These are phyloP conservation scores for Eugnorisma glareosa DNA, from an alignment of 2,888 invertebrate species.

Conservation along the genomic window DNA sequence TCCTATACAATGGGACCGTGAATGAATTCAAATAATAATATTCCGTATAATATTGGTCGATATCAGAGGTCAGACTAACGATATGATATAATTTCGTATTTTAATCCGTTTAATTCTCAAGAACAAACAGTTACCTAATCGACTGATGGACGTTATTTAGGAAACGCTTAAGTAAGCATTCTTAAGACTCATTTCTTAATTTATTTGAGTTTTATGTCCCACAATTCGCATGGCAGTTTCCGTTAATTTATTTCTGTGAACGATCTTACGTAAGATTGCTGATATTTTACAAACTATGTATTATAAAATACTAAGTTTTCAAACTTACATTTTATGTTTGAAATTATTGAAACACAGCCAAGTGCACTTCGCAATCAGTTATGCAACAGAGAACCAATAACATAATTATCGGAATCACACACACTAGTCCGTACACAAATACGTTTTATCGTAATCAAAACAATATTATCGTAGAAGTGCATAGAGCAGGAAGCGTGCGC, in stretches of 20 bases:
- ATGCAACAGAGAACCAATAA: constrained; percentile 59
- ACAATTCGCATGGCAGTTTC: not conserved
- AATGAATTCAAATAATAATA: constrained; percentile 17
- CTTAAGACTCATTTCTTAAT: constrained; percentile 1
- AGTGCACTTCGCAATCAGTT: constrained; percentile 56
- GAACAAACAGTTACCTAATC: constrained; percentile 34
- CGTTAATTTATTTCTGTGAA: not conserved
- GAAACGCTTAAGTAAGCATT: constrained; percentile 30
- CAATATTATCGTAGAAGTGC: constrained; percentile 72
- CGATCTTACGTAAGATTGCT: not conserved
- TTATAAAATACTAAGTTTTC: not conserved
- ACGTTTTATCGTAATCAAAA: constrained; percentile 69
- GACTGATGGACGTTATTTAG: constrained; percentile 32
- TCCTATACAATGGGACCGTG: not conserved
- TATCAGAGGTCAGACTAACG: constrained; percentile 21
- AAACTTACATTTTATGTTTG: not conserved
- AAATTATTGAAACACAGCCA: constrained; percentile 34
- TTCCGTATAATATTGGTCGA: not conserved
- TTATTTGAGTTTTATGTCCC: not conserved
- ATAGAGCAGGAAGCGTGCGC: constrained; percentile 74
- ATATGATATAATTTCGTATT: constrained; percentile 20
- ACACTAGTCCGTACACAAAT: constrained; percentile 56
- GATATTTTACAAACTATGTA: not conserved
- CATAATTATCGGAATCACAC: constrained; percentile 54
- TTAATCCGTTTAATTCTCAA: constrained; percentile 42